Evolutionary conservation across 2,797 vertebrate species (phyloP).

Genomic region (Gymnoscopelus braueri): DNA sequence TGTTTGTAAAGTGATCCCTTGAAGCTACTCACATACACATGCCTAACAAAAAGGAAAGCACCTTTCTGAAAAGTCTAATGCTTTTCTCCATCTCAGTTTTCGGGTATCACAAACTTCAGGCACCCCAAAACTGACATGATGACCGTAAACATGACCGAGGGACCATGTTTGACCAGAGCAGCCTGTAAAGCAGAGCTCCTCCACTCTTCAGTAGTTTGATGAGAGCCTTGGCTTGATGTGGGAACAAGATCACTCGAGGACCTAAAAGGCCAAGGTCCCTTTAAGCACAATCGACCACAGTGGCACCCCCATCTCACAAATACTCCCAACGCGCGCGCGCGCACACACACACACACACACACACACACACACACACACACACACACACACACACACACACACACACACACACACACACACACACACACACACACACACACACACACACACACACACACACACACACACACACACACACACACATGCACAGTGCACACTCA

Average conservation of each 20-base stretch:
- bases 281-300: constrained; percentile 48
- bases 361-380: constrained; percentile 39
- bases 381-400: constrained; percentile 19
- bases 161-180: constrained; percentile 25
- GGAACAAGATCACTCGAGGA: constrained; percentile 42
- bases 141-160: constrained; percentile 11
- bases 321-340: constrained; percentile 30
- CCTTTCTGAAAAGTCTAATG: constrained; percentile 3
- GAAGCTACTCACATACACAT: neutral
- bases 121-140: neutral
- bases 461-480: constrained; percentile 30
- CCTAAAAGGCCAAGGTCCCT: constrained; percentile 76
- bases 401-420: constrained; percentile 49
- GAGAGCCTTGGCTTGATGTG: constrained; percentile 40
- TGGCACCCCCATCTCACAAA: constrained; percentile 72
- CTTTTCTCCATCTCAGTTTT: constrained; percentile 16
- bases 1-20: constrained; percentile 34
- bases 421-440: constrained; percentile 16
- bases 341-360: constrained; percentile 10
- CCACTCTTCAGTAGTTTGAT: constrained; percentile 49
- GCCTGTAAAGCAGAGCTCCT: constrained; percentile 51
- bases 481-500: constrained; percentile 36
- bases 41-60: constrained; percentile 9
- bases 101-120: constrained; percentile 9
- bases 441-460: constrained; percentile 28